phyloP scores from a whole-genome alignment of 2,888 invertebrate species.

The Endomychus coccineus region DNA sequence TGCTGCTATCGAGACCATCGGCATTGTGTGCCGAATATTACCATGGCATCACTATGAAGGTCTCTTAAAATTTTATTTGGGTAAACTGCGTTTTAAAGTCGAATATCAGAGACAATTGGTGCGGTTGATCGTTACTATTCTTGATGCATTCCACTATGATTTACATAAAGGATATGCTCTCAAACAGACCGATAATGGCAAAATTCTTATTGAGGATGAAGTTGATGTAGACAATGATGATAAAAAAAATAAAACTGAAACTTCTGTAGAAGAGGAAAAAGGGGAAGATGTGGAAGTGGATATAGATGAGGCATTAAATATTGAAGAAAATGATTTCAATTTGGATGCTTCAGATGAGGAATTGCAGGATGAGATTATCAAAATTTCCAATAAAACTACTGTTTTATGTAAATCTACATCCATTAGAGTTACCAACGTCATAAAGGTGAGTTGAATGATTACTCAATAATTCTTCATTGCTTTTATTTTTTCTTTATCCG shows the following conservation, averaged over 20 bases:
- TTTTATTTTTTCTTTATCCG: too few species aligned
- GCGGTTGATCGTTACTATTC: constrained; percentile 64
- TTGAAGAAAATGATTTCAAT: constrained; percentile 30
- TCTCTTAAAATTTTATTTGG: constrained; percentile 72
- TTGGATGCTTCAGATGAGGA: constrained; percentile 25
- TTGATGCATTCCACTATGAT: constrained; percentile 91
- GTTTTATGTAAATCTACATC: constrained; percentile 64
- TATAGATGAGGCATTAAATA: constrained; percentile 32
- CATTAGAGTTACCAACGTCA: constrained; percentile 57
- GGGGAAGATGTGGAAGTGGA: constrained; percentile 35
- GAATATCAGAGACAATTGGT: constrained; percentile 81
- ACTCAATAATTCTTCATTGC: too few species aligned
- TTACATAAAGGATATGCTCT: constrained; percentile 53
- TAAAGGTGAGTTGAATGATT: constrained; percentile 28
- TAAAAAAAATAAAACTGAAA: constrained; percentile 26
- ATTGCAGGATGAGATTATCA: constrained; percentile 17
- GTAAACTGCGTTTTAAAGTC: constrained; percentile 60
- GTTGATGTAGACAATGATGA: constrained; percentile 31
- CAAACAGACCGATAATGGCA: too few species aligned
- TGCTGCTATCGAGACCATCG: constrained; percentile 74
- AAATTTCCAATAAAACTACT: constrained; percentile 44
- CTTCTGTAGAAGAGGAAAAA: constrained; percentile 28
- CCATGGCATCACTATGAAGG: constrained; percentile 89
- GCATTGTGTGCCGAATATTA: constrained; percentile 65
- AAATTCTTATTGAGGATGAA: constrained; percentile 34